A percentile compares a stretch with the other conserved stretches of the same genome.
Evolutionary conservation across 1,140 invertebrate species (phyloP).

Genomic region (Ceratina australensis): DNA sequence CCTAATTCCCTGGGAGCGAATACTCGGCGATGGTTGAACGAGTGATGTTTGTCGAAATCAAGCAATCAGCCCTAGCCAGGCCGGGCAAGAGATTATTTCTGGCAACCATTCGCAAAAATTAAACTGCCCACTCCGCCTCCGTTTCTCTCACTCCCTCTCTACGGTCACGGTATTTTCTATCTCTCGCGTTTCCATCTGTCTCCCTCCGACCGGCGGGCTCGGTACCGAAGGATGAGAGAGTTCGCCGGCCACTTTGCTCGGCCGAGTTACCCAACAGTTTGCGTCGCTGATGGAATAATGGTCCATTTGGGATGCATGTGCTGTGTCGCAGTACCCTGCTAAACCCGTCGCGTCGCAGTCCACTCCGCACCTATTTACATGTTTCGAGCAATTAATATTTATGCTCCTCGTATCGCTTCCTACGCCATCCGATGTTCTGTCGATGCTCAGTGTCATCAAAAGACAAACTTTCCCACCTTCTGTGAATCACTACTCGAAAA

Average conservation of each 20-base stretch:
- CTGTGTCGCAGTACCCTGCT: constrained; percentile 68
- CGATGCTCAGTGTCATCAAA: background rate
- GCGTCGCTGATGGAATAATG: constrained; percentile 78
- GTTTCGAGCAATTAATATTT: constrained; percentile 78
- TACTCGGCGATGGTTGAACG: constrained; percentile 44
- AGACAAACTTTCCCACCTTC: too few species aligned
- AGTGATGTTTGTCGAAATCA: constrained; percentile 71
- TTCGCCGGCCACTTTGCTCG: constrained; percentile 61
- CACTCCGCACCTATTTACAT: constrained; percentile 73
- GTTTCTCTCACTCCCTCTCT: background rate
- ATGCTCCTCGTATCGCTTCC: constrained; percentile 60
- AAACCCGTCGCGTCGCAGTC: constrained; percentile 39
- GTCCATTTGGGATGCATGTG: constrained; percentile 78
- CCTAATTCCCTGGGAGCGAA: constrained; percentile 62
- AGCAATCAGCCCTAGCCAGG: constrained; percentile 65
- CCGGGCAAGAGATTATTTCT: constrained; percentile 63
- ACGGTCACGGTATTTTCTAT: background rate
- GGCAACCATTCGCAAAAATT: constrained; percentile 65
- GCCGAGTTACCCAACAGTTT: constrained; percentile 76
- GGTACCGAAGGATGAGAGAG: constrained; percentile 38
- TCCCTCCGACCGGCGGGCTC: background rate
- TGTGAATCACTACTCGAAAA: too few species aligned
- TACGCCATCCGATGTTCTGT: constrained; percentile 34
- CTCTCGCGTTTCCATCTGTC: constrained; percentile 12
- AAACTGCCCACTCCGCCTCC: constrained; percentile 40